phyloP scores from a whole-genome alignment of 2,113 vertebrate species.

The Craseonycteris thonglongyai region DNA sequence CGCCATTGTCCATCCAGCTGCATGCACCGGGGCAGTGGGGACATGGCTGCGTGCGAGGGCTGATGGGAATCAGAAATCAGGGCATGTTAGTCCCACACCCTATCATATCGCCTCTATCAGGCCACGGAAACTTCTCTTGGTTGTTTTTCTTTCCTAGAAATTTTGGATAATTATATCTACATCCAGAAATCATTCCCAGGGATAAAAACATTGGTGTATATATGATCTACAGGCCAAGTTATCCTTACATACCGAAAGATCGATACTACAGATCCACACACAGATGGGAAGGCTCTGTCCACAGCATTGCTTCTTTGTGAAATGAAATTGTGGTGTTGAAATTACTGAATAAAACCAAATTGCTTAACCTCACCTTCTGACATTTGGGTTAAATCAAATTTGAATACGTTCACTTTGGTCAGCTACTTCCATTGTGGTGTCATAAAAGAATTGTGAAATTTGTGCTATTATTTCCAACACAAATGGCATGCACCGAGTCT shows the following conservation, averaged over 20 bases:
- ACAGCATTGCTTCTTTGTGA: background rate
- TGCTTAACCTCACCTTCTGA: background rate
- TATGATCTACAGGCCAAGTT: background rate
- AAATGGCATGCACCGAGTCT: too few relatives aligned
- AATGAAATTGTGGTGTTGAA: background rate
- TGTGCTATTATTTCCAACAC: background rate
- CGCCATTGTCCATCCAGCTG: background rate
- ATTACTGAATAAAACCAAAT: background rate
- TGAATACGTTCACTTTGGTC: background rate
- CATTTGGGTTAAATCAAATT: background rate
- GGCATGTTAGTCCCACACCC: rapidly evolving
- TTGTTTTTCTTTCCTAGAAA: background rate
- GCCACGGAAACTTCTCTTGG: background rate
- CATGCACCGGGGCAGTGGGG: rapidly evolving
- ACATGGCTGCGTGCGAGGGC: rapidly evolving
- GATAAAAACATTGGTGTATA: background rate
- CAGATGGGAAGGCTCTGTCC: background rate
- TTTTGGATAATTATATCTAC: background rate
- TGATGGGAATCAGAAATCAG: background rate
- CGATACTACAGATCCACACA: rapidly evolving
- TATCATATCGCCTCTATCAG: background rate
- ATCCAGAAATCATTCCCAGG: background rate
- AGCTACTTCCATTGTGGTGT: background rate
- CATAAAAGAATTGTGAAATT: too few relatives aligned
- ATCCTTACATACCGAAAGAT: background rate